Conservation (phyloP, 2,113 vertebrate genomes). For the Oenanthe oenanthe region DNA sequence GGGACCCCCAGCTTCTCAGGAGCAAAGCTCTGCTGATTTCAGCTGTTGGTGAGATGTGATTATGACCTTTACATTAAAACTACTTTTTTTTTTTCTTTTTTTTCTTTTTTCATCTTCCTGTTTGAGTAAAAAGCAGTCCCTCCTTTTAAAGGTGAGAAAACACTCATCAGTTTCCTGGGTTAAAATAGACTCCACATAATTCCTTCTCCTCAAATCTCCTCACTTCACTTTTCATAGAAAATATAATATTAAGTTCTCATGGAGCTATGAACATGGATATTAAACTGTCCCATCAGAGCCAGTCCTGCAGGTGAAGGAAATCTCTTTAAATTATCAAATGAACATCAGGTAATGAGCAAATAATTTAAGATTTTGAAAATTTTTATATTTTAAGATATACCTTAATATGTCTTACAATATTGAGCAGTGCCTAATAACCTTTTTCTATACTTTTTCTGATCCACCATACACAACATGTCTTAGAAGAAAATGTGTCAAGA, state of each 20-base stretch:
- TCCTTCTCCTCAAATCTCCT: neutral
- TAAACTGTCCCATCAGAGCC: neutral
- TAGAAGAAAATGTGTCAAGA: neutral
- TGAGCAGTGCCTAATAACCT: neutral
- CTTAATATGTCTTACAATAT: neutral
- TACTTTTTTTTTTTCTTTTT: too few relatives aligned
- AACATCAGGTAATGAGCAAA: neutral
- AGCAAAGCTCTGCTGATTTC: neutral
- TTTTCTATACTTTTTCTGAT: neutral
- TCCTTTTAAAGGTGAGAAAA: neutral
- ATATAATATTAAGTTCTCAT: neutral
- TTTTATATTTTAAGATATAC: neutral
- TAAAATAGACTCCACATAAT: neutral
- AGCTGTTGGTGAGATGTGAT: neutral
- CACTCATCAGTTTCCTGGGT: neutral
- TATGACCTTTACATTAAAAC: neutral
- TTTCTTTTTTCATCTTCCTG: neutral
- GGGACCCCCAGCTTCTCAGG: neutral
- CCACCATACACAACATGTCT: neutral
- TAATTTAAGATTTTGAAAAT: neutral
- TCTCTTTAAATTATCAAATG: neutral
- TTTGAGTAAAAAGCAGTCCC: neutral
- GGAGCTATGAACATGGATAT: fast-evolving
- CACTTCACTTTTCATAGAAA: neutral
- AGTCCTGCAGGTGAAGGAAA: neutral